Percentiles rank a stretch among this genome's conserved stretches.
Conservation (phyloP, 2,113 vertebrate species). For the Amblyornis subalaris region DNA sequence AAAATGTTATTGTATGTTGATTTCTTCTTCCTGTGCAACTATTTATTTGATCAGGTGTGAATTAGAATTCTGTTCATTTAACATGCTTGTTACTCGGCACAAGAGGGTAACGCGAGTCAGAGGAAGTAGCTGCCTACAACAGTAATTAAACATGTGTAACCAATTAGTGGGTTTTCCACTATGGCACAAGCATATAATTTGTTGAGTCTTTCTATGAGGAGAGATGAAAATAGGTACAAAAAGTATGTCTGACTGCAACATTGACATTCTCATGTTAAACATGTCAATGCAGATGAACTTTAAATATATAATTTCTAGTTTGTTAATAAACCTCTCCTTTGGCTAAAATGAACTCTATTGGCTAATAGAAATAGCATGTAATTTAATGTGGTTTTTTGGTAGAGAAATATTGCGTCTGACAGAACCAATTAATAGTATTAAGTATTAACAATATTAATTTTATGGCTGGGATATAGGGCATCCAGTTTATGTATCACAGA, state of each 20-base stretch:
- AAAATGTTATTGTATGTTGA: slow-evolving; percentile 54
- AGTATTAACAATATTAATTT: slow-evolving; percentile 49
- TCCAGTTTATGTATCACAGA: background rate
- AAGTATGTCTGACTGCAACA: slow-evolving; percentile 68
- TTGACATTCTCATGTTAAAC: slow-evolving; percentile 72
- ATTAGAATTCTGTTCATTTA: slow-evolving; percentile 80
- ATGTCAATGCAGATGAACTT: slow-evolving; percentile 73
- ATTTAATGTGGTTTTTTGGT: slow-evolving; percentile 50
- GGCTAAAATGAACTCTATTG: slow-evolving; percentile 58
- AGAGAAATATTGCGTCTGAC: slow-evolving; percentile 64
- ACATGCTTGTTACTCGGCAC: slow-evolving; percentile 78
- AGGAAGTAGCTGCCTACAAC: slow-evolving; percentile 91
- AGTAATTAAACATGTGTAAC: slow-evolving; percentile 98
- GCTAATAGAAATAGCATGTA: slow-evolving; percentile 61
- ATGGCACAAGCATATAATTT: slow-evolving; percentile 91
- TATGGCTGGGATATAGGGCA: background rate
- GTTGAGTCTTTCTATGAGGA: slow-evolving; percentile 80
- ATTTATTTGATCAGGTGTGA: slow-evolving; percentile 89
- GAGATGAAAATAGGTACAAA: slow-evolving; percentile 78
- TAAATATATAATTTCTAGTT: slow-evolving; percentile 75
- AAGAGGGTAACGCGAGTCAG: slow-evolving; percentile 81
- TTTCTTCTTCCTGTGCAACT: slow-evolving; percentile 63
- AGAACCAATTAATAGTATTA: slow-evolving; percentile 49
- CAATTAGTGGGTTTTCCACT: slow-evolving; percentile 89
- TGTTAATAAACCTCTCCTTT: slow-evolving; percentile 64